Evolutionary conservation across 1,140 invertebrate genomes (phyloP), one percentile per base, ranked within the genome.

Genomic region (Bombus huntii): DNA sequence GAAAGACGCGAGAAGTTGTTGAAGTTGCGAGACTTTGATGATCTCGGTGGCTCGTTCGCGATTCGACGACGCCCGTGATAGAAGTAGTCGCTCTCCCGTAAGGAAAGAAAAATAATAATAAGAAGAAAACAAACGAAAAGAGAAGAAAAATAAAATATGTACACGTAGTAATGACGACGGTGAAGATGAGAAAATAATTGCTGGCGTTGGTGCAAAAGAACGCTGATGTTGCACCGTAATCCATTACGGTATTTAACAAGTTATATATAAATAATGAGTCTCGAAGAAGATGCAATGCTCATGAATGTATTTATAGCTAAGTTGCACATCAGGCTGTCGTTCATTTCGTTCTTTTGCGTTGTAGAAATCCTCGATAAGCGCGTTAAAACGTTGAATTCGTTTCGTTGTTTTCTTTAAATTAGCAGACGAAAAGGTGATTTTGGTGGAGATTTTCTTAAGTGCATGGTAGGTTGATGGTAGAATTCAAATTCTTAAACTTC

Each of bases 181-280:
- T 2, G 44, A 59, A 53, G 75, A 84, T 59, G 74, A 78, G 74
- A 79, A 84, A 84, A 84, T 84, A 84, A 84, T 84, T 84, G 82
- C n/a, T 8, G 15, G n/a, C 37, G 47, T 57, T 47, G n/a, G 28
- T 22, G 47, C 25, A 25, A 42, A 59, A 37, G 28, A 39, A 39
- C 25, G 39, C 15, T 5, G 71, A 57, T 3, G 75, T 34, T 42
- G 12, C 34, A 28, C n/a, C 47, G 34, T 9, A 47, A 78, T 57
- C 47, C 34, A n/a, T 70, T 71, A 66, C 47, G 34, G 6, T 25
- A 8, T 71, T 83, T 44, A 84, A 78, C 62, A 53, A 83, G 34
- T 68, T 77, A 57, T 53, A 37, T 37, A 68, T 68, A 68, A 77
- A 77, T 77, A 76, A 77, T 42, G 18, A 34, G 18, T 10, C 18